Evolutionary conservation across 2,797 vertebrate species (phyloP).

Genomic region (Anabas testudineus): DNA sequence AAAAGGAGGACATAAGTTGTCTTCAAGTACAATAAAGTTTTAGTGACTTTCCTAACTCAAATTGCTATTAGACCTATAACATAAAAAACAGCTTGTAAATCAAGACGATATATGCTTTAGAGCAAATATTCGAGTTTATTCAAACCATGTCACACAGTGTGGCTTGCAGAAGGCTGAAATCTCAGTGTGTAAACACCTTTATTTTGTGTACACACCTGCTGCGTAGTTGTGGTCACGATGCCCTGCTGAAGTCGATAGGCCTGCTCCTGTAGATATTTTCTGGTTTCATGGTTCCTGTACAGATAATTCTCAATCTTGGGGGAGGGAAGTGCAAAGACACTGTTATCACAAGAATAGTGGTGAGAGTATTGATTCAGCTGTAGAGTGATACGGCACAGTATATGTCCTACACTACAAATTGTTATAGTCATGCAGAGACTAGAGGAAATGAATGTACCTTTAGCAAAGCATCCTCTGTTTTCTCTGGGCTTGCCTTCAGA

Average conservation of each 20-base stretch:
- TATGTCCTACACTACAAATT: not conserved
- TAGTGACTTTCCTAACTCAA: not conserved
- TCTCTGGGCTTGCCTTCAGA: constrained; percentile 95
- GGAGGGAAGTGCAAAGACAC: not conserved
- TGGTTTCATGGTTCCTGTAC: constrained; percentile 96
- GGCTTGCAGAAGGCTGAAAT: too few species aligned
- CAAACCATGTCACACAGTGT: too few species aligned
- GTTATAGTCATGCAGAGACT: not conserved
- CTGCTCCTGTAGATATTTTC: constrained; percentile 96
- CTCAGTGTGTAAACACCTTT: too few species aligned
- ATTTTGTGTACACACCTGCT: constrained; percentile 85
- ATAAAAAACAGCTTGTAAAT: too few species aligned
- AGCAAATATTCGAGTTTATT: too few species aligned
- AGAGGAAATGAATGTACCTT: constrained; percentile 84
- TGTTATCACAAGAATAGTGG: too few species aligned
- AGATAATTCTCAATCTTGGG: constrained; percentile 98
- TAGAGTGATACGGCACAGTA: not conserved
- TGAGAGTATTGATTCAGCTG: not conserved
- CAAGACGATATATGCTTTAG: too few species aligned
- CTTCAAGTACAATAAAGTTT: not conserved
- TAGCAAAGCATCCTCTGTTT: constrained; percentile 95
- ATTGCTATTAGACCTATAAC: too few species aligned
- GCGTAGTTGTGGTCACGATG: constrained; percentile 97
- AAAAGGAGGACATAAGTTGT: not conserved
- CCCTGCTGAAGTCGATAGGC: constrained; percentile 97